Evolutionary conservation across 2,888 invertebrate genomes (phyloP).

Genomic region (Scaptomyza flava): DNA sequence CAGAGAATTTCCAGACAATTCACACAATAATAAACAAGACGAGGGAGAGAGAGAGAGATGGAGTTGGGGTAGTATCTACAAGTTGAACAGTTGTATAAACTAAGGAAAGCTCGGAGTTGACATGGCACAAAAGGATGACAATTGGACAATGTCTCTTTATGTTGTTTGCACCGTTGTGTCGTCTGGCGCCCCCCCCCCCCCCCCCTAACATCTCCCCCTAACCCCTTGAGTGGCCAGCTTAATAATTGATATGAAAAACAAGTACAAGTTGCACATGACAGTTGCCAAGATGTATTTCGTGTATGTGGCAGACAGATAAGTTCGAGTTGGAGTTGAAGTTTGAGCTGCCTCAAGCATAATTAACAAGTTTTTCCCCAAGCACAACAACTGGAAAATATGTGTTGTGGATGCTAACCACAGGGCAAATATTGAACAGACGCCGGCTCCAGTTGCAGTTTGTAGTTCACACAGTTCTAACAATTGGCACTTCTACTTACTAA

Average conservation of each 20-base stretch:
- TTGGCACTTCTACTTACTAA: conserved; percentile 21
- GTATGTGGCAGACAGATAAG: conserved; percentile 18
- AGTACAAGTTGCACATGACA: conserved; percentile 62
- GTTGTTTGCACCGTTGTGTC: conserved; percentile 61
- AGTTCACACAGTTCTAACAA: conserved; percentile 53
- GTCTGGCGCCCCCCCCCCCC: conserved; percentile 66
- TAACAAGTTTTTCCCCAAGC: conserved; percentile 67
- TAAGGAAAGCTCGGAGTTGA: conserved; percentile 57
- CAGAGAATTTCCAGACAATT: conserved; percentile 42
- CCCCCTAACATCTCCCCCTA: too few species aligned
- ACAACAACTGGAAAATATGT: conserved; percentile 52
- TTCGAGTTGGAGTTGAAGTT: conserved; percentile 1
- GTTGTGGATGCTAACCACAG: conserved; percentile 54
- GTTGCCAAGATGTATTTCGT: conserved; percentile 50
- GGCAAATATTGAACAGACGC: conserved; percentile 58
- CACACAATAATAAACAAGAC: conserved; percentile 77
- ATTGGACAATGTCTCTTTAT: conserved; percentile 68
- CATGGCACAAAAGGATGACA: conserved; percentile 75
- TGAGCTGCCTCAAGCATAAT: conserved; percentile 56
- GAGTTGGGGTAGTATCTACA: conserved; percentile 50
- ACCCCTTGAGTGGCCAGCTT: conserved; percentile 59
- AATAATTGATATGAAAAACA: conserved; percentile 79
- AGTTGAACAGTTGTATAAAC: conserved; percentile 77
- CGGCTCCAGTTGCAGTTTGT: conserved; percentile 68
- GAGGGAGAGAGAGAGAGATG: conserved; percentile 7